Base-by-base conservation (phyloP, 2,113 vertebrate genomes). In the Syngnathus scovelli region DNA sequence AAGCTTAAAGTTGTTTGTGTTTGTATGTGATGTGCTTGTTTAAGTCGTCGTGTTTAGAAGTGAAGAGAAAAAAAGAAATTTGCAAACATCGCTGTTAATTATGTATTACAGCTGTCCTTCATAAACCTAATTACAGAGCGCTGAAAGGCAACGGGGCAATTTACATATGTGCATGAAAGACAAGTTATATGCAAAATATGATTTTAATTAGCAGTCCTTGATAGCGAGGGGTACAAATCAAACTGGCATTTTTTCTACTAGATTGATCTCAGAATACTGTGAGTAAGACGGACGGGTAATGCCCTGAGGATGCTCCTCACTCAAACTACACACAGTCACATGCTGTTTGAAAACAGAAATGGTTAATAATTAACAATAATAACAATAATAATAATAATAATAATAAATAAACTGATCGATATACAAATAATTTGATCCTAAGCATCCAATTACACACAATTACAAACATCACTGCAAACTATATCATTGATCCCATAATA, bases 51-150 rank as follows among this genome's bases (percentile, higher is more conserved):
- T 91, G 90, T 93, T 88, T 78, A 84, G 82, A 87, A 71, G 64
- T 43, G 72, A 46, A 70, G 65, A 72, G 23, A 72, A 91, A 90
- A 93, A 79, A 92, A 91, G 89, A 92, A 92, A 92, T 94, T 48
- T 92, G 92, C 92, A 95, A 96, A 95, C 94, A 95, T 94, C 95
- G 93, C 93, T 93, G 95, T 96, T 98, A 99, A 98, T 99, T 97
- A 98, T 95, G 94, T 94, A 96, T 97, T 98, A 96, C 94, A 99
- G 95, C 95, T 99, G 96, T 99, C 96, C 95, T 98, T 99, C 95
- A 98, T 95, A 95, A 95, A 95, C 93, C 93, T 95, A 96, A 96
- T 97, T 95, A 96, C 93, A 93, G 94, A 95, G 94, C 91, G 94
- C 95, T 96, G 92, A 96, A 94, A 96, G 95, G 94, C 94, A 95